Evolutionary conservation across 2,113 vertebrate genomes (phyloP).

Genomic region (human): GRCh38 chr14:94249501-94250000

Average conservation of each 20-base stretch:
- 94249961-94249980: background rate
- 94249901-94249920: background rate
- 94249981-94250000: background rate
- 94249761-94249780: background rate
- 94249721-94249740: background rate
- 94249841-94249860: background rate
- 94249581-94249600: background rate
- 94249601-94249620: background rate
- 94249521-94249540: conserved; percentile 16
- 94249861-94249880: background rate
- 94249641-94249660: background rate
- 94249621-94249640: background rate
- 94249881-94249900: background rate
- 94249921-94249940: background rate
- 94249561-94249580: background rate
- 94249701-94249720: background rate
- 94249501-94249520: background rate
- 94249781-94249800: background rate
- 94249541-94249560: background rate
- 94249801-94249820: background rate
- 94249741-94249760: background rate
- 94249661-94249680: background rate
- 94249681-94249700: background rate
- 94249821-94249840: background rate
- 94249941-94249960: background rate